These are phyloP conservation scores for Cygnus buccinator DNA, from an alignment of 2,113 vertebrate species.

Conservation along the genomic window DNA sequence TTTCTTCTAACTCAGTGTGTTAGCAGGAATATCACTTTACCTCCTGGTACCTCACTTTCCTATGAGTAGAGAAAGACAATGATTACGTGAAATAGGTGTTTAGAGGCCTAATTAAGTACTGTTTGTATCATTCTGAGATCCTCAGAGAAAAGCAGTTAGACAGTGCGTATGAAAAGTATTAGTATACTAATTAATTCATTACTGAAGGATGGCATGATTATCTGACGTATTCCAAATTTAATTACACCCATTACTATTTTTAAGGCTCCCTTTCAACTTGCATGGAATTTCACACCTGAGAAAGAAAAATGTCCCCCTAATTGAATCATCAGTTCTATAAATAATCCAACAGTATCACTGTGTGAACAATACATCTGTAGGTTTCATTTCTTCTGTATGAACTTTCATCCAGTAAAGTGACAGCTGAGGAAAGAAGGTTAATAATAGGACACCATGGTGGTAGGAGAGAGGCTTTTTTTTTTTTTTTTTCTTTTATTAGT, in stretches of 20 bases:
- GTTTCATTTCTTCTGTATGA: neutral
- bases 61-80: neutral
- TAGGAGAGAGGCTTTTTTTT: neutral
- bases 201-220: constrained; percentile 47
- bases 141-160: constrained; percentile 35
- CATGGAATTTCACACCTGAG: constrained; percentile 22
- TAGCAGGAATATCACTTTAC: neutral
- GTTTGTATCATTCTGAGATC: constrained; percentile 15
- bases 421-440: neutral
- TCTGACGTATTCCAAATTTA: constrained; percentile 41
- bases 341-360: neutral
- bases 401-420: neutral
- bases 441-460: neutral
- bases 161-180: neutral
- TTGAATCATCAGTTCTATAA: constrained; percentile 14
- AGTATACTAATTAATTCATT: constrained; percentile 44
- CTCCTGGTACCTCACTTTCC: neutral
- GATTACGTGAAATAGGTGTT: constrained; percentile 17
- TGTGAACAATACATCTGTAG: neutral
- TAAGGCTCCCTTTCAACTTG: constrained; percentile 33
- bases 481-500: neutral
- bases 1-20: neutral
- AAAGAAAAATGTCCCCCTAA: constrained; percentile 31
- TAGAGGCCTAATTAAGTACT: constrained; percentile 37
- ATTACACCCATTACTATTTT: constrained; percentile 56